Evolutionary conservation across 2,113 vertebrate species (phyloP).

Genomic region (Oxyura jamaicensis): DNA sequence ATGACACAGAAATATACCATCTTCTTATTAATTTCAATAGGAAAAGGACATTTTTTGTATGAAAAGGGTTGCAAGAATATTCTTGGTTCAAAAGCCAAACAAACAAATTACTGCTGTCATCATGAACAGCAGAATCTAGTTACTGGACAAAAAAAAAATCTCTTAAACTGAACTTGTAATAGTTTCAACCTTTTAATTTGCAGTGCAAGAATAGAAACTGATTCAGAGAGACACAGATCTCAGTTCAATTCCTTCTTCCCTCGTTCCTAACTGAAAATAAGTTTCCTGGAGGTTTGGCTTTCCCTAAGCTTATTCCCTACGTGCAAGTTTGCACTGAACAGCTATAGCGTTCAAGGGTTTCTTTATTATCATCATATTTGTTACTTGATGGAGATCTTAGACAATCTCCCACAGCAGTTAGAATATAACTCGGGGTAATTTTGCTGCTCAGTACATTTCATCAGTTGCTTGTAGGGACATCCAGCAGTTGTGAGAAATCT

Average conservation of each 20-base stretch:
- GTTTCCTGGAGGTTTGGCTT: fast-evolving
- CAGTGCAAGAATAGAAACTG: not conserved
- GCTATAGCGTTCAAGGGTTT: fast-evolving
- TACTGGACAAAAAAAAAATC: not conserved
- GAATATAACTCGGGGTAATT: not conserved
- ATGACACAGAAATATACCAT: not conserved
- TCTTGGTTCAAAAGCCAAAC: not conserved
- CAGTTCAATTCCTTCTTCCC: not conserved
- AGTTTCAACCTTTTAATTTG: not conserved
- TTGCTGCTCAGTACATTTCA: not conserved
- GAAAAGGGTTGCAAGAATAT: not conserved
- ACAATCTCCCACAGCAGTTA: not conserved
- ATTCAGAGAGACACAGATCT: not conserved
- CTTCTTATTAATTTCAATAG: not conserved
- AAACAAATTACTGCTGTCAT: not conserved
- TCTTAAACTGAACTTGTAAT: not conserved
- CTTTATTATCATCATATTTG: not conserved
- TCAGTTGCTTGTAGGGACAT: not conserved
- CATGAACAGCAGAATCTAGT: not conserved
- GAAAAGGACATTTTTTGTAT: not conserved
- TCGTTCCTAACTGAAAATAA: not conserved
- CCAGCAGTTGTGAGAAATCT: not conserved
- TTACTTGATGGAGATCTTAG: not conserved
- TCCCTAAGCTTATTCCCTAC: not conserved
- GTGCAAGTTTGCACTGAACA: not conserved